Conservation (phyloP, 2,797 vertebrate genomes). For the Rhabdophis nuchalis region DNA sequence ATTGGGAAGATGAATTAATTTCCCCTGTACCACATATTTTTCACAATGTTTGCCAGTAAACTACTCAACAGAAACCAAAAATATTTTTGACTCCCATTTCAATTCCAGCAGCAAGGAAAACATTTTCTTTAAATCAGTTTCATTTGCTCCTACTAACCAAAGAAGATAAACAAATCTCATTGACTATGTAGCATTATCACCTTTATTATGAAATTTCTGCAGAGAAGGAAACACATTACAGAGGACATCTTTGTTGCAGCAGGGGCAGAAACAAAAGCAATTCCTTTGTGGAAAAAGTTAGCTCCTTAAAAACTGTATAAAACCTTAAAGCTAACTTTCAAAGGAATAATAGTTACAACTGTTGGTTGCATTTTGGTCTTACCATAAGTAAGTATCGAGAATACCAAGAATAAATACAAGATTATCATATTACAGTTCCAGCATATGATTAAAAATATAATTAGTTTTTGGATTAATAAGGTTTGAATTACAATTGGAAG, state of each 20-base stretch:
- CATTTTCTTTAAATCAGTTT: background rate
- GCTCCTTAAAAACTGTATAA: background rate
- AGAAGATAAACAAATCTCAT: background rate
- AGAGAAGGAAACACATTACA: background rate
- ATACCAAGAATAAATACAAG: background rate
- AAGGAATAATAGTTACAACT: background rate
- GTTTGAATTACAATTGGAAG: background rate
- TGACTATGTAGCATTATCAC: background rate
- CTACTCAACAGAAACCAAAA: background rate
- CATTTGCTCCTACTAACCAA: background rate
- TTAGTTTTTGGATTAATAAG: background rate
- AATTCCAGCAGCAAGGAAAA: background rate
- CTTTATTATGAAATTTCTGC: background rate
- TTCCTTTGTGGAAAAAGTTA: background rate
- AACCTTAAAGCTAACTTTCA: background rate
- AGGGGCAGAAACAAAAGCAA: too few relatives aligned
- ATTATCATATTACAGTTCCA: background rate
- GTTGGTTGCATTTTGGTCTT: background rate
- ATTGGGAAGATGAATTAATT: too few relatives aligned
- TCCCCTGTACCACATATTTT: too few relatives aligned
- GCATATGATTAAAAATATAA: background rate
- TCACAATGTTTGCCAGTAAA: background rate
- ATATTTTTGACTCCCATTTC: background rate
- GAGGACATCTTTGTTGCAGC: too few relatives aligned
- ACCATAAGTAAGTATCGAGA: background rate